phyloP scores from a whole-genome alignment of 2,888 invertebrate species.

The Trilocha varians region DNA sequence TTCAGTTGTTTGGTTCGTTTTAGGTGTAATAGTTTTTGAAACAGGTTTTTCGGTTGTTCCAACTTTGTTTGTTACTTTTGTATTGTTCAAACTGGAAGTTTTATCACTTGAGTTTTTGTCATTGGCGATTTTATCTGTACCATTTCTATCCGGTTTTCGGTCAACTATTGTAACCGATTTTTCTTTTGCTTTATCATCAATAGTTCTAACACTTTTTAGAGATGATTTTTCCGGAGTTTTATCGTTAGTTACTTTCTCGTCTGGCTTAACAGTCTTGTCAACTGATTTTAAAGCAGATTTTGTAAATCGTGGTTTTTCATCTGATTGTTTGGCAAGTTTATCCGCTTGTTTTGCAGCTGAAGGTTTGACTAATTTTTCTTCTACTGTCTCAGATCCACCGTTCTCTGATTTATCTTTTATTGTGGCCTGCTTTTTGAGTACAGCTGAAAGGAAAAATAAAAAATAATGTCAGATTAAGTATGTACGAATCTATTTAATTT shows the following conservation, averaged over 20 bases:
- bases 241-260: constrained; percentile 32
- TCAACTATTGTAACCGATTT: constrained; percentile 61
- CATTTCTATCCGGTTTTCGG: constrained; percentile 45
- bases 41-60: constrained; percentile 18
- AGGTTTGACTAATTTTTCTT: constrained; percentile 59
- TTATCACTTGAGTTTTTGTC: constrained; percentile 24
- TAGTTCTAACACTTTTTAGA: constrained; percentile 51
- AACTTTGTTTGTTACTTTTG: constrained; percentile 22
- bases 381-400: constrained; percentile 42
- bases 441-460: constrained; percentile 48
- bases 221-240: constrained; percentile 43
- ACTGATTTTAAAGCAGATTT: constrained; percentile 39
- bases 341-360: constrained; percentile 55
- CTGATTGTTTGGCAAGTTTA: constrained; percentile 35
- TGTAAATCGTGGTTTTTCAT: constrained; percentile 51
- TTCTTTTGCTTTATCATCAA: constrained; percentile 59
- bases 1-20: too few species aligned
- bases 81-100: constrained; percentile 18
- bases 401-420: constrained; percentile 57
- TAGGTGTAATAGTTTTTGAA: too few species aligned
- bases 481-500: too few species aligned
- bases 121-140: constrained; percentile 21
- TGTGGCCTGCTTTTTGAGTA: constrained; percentile 60
- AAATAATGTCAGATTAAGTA: too few species aligned
- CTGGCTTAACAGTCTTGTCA: constrained; percentile 13